Conservation (phyloP, 1,140 invertebrate genomes). For the Muscidifurax raptorellus region DNA sequence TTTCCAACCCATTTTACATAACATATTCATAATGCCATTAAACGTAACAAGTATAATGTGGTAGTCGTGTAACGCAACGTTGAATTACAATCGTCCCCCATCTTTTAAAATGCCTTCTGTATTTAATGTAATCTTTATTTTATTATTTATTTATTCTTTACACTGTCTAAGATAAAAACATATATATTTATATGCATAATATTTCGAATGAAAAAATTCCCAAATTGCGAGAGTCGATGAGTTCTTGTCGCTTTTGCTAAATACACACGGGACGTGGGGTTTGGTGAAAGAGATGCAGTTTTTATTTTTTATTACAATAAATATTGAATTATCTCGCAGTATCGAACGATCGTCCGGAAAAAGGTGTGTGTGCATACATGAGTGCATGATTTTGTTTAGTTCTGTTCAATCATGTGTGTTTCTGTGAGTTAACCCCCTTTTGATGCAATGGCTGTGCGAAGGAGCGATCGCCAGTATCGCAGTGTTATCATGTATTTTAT, state of each 20-base stretch:
- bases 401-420: not conserved
- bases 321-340: constrained; percentile 11
- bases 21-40: constrained; percentile 14
- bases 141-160: constrained; percentile 29
- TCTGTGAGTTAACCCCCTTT: not conserved
- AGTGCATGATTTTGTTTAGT: constrained; percentile 20
- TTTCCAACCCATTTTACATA: constrained; percentile 29
- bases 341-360: constrained; percentile 15
- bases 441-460: not conserved
- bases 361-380: not conserved
- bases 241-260: not conserved
- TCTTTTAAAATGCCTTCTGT: constrained; percentile 25
- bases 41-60: constrained; percentile 44
- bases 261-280: not conserved
- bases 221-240: constrained; percentile 2
- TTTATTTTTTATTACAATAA: constrained; percentile 7
- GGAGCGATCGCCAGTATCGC: constrained; percentile 29
- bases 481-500: constrained; percentile 6
- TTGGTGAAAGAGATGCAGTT: not conserved
- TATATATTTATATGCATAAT: constrained; percentile 27
- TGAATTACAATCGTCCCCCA: constrained; percentile 10
- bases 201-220: constrained; percentile 14
- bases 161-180: constrained; percentile 39
- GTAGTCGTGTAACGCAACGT: not conserved
- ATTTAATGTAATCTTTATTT: constrained; percentile 23